phyloP scores from a whole-genome alignment of 2,797 vertebrate genomes.

The Eulemur rubriventer region DNA sequence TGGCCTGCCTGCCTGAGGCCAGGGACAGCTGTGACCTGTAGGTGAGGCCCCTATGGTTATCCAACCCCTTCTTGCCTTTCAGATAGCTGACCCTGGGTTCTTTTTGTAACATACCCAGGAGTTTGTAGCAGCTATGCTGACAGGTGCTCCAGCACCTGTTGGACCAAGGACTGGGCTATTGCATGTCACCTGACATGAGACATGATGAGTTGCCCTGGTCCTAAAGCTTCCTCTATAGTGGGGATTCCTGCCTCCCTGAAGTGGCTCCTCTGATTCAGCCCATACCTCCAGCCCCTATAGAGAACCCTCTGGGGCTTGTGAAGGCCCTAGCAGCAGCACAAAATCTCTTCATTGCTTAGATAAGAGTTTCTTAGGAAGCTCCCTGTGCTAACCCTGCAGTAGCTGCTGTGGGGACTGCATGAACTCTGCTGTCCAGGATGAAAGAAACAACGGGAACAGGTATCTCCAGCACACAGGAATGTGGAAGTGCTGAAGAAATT shows the following conservation, averaged over 20 bases:
- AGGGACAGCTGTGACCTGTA: constrained; percentile 63
- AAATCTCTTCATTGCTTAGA: background rate
- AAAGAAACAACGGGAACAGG: background rate
- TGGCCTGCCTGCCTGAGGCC: background rate
- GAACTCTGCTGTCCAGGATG: background rate
- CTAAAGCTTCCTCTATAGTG: background rate
- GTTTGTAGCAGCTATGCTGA: background rate
- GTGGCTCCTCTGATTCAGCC: background rate
- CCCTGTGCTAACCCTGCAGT: background rate
- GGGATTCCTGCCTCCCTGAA: background rate
- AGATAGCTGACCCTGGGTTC: background rate
- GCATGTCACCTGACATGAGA: background rate
- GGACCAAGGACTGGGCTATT: background rate
- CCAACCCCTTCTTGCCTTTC: background rate
- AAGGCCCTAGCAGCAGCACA: background rate
- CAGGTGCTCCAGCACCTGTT: constrained; percentile 31
- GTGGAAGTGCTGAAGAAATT: background rate
- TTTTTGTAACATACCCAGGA: background rate
- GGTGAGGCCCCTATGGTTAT: constrained; percentile 47
- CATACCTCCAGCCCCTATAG: background rate
- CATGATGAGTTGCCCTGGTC: background rate
- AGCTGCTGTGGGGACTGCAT: background rate
- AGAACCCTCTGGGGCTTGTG: background rate
- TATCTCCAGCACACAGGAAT: background rate
- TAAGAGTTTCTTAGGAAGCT: background rate